Base-by-base conservation (phyloP, 1,140 invertebrate genomes). In the Achroia grisella region DNA sequence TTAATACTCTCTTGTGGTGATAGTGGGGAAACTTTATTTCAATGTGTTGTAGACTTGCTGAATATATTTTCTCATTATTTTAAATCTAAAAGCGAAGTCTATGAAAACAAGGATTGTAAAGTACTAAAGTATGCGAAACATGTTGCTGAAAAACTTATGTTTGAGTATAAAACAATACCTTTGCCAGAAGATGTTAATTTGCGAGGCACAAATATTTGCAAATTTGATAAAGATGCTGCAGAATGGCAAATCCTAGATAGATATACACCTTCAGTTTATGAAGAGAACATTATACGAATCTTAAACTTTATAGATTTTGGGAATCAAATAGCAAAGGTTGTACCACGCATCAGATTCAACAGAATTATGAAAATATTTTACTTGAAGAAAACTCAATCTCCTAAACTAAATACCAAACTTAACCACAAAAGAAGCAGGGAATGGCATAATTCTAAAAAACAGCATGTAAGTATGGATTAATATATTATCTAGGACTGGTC, bases 291-390 rank as follows among this genome's bases (percentile, higher is more conserved):
- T 11, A 69, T 93, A 15, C 88, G 93, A 56, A 88, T 90, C 12
- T 74, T 91, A 28, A 93, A 92, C 68, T 87, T 94, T 44, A 79
- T 92, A n/a, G 87, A 90, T 41, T 94, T 94, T 80, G 93, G 92
- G 1, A 88, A 91, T 62, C 90, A 90, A 60, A 88, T 93, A 27
- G 88, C 89, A 39, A 88, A 88, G 8, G 85, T 92, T 11, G 86
- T 89, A 43, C 89, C 89, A 12, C 88, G 88, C 29, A 86, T 92
- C 28, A 73, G 62, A 46, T 92, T 89, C 57, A 90, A 56, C 80
- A 80, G 37, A 79, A 74, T 50, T 65, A 81, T 67, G 60, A 88
- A 65, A 88, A 88, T 79, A 52, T 87, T 54, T 53, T 84, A 62
- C 49, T 64, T 84, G 10, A 86, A 85, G 43, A 85, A 80, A 44